phyloP scores from a whole-genome alignment of 2,888 invertebrate genomes.

The Biston stratarius region DNA sequence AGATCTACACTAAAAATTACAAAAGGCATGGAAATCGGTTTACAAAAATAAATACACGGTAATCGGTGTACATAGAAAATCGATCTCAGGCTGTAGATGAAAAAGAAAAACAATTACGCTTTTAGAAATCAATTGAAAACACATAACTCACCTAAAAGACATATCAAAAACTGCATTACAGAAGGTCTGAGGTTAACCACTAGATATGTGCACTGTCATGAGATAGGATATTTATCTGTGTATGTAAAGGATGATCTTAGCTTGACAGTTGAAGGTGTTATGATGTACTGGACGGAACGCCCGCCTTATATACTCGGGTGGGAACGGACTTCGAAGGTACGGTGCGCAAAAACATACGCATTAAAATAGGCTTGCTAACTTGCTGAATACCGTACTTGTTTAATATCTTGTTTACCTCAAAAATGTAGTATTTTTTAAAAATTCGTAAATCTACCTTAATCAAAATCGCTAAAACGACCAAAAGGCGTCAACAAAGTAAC shows the following conservation, averaged over 20 bases:
- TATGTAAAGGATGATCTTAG: constrained; percentile 36
- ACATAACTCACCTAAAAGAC: constrained; percentile 39
- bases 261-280: constrained; percentile 53
- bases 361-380: neutral
- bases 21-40: no score
- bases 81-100: no score
- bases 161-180: constrained; percentile 42
- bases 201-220: constrained; percentile 29
- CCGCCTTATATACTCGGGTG: constrained; percentile 59
- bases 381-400: no score
- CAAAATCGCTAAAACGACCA: no score
- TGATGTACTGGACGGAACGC: constrained; percentile 48
- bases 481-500: no score
- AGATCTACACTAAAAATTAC: no score
- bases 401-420: no score
- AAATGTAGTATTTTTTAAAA: no score
- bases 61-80: no score
- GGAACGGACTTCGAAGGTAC: constrained; percentile 47
- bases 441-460: no score
- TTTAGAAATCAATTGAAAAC: neutral
- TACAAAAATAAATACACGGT: no score
- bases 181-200: constrained; percentile 7
- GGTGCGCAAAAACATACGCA: constrained; percentile 52
- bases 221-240: neutral
- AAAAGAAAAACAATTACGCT: neutral